Evolutionary conservation across 2,113 vertebrate species (phyloP).

Genomic region (Megalops atlanticus): DNA sequence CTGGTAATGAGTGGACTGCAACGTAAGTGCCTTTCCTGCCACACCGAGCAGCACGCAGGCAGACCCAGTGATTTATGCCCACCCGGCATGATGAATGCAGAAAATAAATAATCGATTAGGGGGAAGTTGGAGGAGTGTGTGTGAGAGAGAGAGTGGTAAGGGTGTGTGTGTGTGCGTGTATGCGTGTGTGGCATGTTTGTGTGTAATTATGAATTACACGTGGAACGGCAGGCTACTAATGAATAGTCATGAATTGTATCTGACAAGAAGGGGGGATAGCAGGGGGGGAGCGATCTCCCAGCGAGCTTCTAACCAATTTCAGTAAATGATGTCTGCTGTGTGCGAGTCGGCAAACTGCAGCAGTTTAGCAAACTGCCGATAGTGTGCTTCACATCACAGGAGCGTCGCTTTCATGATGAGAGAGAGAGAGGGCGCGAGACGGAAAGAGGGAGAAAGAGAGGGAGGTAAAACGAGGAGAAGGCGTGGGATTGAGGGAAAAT

Average conservation of each 20-base stretch:
- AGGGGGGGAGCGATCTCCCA: background rate
- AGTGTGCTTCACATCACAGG: background rate
- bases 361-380: constrained; percentile 13
- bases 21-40: background rate
- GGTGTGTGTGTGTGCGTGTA: background rate
- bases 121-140: background rate
- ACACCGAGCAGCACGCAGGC: background rate
- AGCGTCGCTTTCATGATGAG: background rate
- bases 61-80: constrained; percentile 8
- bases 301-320: background rate
- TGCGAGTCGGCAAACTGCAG: background rate
- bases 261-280: background rate
- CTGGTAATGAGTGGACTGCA: constrained; percentile 15
- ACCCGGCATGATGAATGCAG: constrained; percentile 14
- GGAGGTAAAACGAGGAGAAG: background rate
- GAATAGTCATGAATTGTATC: constrained; percentile 19
- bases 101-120: background rate
- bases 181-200: background rate
- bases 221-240: constrained; percentile 14
- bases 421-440: background rate
- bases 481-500: background rate
- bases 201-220: constrained; percentile 19
- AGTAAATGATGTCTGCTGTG: constrained; percentile 10
- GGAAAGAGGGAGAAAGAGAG: background rate
- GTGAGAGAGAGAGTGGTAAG: background rate